These are phyloP conservation scores for Trogon melanurus DNA, from an alignment of 2,113 vertebrate genomes.

Conservation along the genomic window DNA sequence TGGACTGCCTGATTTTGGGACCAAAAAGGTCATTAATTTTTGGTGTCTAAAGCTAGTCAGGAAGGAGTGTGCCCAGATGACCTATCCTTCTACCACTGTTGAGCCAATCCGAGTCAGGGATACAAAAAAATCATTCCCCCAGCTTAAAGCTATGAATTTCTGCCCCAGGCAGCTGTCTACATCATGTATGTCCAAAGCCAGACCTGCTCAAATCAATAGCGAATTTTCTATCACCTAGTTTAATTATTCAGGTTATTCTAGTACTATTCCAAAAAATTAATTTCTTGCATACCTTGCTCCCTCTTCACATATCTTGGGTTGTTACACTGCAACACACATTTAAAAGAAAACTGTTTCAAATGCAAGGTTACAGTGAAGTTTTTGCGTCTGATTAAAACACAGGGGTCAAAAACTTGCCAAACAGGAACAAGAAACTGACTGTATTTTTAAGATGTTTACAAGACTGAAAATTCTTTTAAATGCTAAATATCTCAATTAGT, in stretches of 20 bases:
- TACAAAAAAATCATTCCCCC: neutral
- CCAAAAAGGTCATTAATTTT: neutral
- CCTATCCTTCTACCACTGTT: neutral
- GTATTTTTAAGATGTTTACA: slow-evolving; percentile 33
- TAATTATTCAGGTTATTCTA: neutral
- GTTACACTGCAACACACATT: neutral
- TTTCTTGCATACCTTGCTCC: neutral
- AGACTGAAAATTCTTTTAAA: slow-evolving; percentile 35
- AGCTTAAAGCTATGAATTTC: neutral
- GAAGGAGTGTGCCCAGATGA: neutral
- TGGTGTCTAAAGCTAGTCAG: neutral
- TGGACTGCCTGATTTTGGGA: neutral
- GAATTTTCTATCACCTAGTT: neutral
- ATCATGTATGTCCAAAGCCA: neutral
- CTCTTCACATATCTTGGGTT: neutral
- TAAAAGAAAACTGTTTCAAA: neutral
- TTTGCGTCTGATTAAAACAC: neutral
- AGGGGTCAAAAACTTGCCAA: neutral
- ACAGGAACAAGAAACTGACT: neutral
- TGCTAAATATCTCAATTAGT: slow-evolving; percentile 8
- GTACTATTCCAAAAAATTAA: neutral
- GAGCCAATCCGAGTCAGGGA: neutral
- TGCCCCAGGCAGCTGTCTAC: neutral
- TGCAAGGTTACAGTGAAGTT: neutral
- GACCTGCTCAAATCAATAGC: neutral